phyloP scores from a whole-genome alignment of 2,113 vertebrate species.

The Etheostoma cragini region DNA sequence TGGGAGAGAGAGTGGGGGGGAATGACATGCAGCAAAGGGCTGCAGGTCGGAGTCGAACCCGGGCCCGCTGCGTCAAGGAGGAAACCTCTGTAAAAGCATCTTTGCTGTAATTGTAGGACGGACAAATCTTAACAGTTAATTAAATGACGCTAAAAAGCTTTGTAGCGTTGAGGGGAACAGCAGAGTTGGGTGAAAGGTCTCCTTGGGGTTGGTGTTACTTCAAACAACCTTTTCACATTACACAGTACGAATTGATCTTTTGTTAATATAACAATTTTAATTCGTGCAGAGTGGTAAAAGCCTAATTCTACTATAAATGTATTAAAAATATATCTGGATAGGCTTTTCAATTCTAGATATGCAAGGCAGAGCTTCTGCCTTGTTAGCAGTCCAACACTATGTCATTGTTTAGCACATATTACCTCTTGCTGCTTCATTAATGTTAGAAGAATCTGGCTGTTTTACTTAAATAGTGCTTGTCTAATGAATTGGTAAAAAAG shows the following conservation, averaged over 20 bases:
- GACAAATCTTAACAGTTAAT: neutral
- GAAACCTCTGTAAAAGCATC: too few species aligned
- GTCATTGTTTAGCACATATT: neutral
- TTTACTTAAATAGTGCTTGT: constrained; percentile 9
- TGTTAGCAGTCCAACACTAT: neutral
- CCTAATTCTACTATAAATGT: neutral
- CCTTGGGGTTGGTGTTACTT: neutral
- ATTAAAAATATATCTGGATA: constrained; percentile 8
- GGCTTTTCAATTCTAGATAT: neutral
- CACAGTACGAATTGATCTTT: neutral
- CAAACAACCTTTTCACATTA: neutral
- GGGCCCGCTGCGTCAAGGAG: too few species aligned
- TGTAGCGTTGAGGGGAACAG: neutral
- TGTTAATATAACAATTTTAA: neutral
- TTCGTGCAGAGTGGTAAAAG: neutral
- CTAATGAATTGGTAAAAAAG: neutral
- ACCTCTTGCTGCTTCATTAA: neutral
- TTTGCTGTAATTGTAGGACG: neutral
- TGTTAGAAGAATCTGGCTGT: neutral
- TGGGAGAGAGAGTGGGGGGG: too few species aligned
- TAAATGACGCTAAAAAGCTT: neutral
- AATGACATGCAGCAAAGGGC: too few species aligned
- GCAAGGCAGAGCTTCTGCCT: neutral
- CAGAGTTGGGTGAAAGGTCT: neutral
- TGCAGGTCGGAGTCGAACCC: too few species aligned